Evolutionary conservation across 1,140 invertebrate species (phyloP), one percentile per base, ranked within the genome.

Genomic region (Nephila pilipes): DNA sequence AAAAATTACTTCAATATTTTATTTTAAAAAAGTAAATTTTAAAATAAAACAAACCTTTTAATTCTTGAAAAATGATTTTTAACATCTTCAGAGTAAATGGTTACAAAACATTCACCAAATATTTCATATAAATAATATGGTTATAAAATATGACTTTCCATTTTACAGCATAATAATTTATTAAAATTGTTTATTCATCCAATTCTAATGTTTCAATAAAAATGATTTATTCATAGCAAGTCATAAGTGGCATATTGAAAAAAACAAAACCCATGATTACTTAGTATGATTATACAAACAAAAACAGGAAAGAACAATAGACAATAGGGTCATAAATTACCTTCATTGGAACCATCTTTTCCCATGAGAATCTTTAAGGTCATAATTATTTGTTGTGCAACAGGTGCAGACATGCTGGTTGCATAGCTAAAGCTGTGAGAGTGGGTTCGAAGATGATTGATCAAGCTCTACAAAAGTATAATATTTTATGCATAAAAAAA

Each of bases 351-450:
- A 29, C 93, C 93, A 63, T 94, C 93, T 85, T 93, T 85, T 22
- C 93, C 93, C 90, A 93, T 94, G 38, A 94, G 87, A 55, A 94
- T 94, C 79, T 94, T 92, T 79, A 94, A 85, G 25, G 90, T 88
- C 75, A 55, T 89, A n/a, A 98, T 97, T 94, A 99, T 98, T 96
- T 99, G 99, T 95, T 98, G 97, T 6, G 97, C 97, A 87, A 99
- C 97, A 25, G 98, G 97, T 80, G 99, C 97, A 46, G 99, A 97
- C 98, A 99, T 99, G 55, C 97, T 96, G 85, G 97, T 96, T 22
- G 98, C 98, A 96, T 99, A 99, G 94, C 97, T 97, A 83, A 97
- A 97, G 88, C 98, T 98, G 95, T 99, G 98, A 93, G 99, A 99
- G 93, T 97, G 95, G 55, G 96, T 96, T 94, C 98, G 96, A 90